phyloP scores from a whole-genome alignment of 2,113 vertebrate genomes.

The Actenoides lindsayi region DNA sequence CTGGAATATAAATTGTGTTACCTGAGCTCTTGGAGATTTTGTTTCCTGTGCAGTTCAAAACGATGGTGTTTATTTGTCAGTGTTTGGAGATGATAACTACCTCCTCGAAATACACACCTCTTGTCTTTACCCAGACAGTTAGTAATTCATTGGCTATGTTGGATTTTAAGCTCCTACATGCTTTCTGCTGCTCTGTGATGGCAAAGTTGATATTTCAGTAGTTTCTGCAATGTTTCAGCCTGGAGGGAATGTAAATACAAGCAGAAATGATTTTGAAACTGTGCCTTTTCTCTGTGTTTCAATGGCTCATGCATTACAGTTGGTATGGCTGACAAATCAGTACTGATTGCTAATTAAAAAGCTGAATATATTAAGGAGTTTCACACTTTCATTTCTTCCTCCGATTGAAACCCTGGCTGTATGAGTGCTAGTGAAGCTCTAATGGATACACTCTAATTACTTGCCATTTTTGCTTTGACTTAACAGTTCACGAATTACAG shows the following conservation, averaged over 20 bases:
- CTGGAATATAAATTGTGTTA: neutral
- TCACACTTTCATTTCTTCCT: constrained; percentile 53
- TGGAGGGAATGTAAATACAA: constrained; percentile 74
- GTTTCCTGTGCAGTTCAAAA: neutral
- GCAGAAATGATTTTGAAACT: constrained; percentile 73
- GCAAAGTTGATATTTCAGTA: constrained; percentile 63
- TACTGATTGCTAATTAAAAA: constrained; percentile 80
- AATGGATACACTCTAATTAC: constrained; percentile 68
- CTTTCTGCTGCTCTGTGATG: constrained; percentile 61
- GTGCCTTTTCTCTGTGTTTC: constrained; percentile 47
- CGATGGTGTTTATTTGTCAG: neutral
- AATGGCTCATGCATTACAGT: constrained; percentile 58
- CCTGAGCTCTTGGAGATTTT: neutral
- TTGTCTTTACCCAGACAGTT: constrained; percentile 56
- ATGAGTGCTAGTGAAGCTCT: constrained; percentile 45
- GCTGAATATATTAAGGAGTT: constrained; percentile 67
- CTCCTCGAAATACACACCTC: constrained; percentile 53
- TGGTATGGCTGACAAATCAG: constrained; percentile 74
- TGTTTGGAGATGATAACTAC: neutral
- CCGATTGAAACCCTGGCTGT: constrained; percentile 37
- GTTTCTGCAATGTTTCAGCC: constrained; percentile 50
- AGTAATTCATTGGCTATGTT: constrained; percentile 73
- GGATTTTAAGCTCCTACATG: constrained; percentile 57
- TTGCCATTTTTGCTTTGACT: constrained; percentile 67
- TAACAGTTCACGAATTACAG: constrained; percentile 50